These are phyloP conservation scores for Hypselothyrea guttata DNA, from an alignment of 2,888 invertebrate species.

Conservation along the genomic window DNA sequence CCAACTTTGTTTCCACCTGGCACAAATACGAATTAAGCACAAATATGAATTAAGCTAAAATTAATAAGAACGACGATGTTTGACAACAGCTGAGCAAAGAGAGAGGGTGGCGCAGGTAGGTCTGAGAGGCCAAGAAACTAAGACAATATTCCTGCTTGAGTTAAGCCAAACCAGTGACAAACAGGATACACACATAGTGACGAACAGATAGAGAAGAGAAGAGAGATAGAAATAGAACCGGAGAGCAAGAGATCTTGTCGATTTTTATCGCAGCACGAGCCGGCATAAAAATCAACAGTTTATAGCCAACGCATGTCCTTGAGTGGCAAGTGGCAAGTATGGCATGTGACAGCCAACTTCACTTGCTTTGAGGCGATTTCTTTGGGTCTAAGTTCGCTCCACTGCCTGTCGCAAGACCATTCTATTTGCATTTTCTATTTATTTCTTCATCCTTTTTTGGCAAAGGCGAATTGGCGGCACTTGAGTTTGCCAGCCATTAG, in stretches of 20 bases:
- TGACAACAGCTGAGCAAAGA: too few relatives aligned
- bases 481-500: slow-evolving; percentile 69
- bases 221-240: neutral
- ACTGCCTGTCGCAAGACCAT: slow-evolving; percentile 26
- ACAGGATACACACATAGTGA: too few relatives aligned
- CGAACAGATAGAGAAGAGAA: neutral
- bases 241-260: slow-evolving; percentile 19
- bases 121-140: too few relatives aligned
- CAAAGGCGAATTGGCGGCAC: slow-evolving; percentile 50
- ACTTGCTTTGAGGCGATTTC: slow-evolving; percentile 2
- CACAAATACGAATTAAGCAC: too few relatives aligned
- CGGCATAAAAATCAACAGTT: slow-evolving; percentile 77
- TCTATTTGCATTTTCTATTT: slow-evolving; percentile 77
- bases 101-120: too few relatives aligned
- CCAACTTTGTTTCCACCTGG: too few relatives aligned
- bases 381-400: neutral
- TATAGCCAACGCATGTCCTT: slow-evolving; percentile 71
- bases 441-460: slow-evolving; percentile 72
- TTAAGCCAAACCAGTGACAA: too few relatives aligned
- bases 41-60: too few relatives aligned
- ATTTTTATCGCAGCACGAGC: slow-evolving; percentile 53
- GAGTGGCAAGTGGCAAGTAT: slow-evolving; percentile 42
- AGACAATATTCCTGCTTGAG: too few relatives aligned
- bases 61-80: too few relatives aligned
- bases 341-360: neutral